These are phyloP conservation scores for Drosophila meridionalis DNA, from an alignment of 2,888 invertebrate species.

Conservation along the genomic window DNA sequence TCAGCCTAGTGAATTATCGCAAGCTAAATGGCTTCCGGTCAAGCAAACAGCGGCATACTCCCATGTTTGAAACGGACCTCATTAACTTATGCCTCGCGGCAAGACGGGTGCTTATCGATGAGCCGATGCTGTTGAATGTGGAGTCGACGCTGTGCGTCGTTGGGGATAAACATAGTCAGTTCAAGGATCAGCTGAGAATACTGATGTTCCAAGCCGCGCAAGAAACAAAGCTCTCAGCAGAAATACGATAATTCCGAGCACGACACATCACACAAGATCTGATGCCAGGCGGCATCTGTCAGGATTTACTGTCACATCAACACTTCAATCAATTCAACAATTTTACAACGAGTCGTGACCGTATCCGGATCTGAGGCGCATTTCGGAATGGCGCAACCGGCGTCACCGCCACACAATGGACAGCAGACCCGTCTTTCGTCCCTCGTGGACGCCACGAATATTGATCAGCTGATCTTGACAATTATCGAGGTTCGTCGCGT, in stretches of 20 bases:
- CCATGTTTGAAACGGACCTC: constrained; percentile 29
- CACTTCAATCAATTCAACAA: background rate
- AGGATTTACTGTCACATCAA: constrained; percentile 13
- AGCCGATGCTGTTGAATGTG: constrained; percentile 42
- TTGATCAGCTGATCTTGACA: constrained; percentile 50
- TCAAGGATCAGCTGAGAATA: constrained; percentile 39
- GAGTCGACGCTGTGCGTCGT: constrained; percentile 37
- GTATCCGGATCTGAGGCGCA: background rate
- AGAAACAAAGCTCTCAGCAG: too few relatives aligned
- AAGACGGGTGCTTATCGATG: constrained; percentile 21
- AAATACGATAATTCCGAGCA: background rate
- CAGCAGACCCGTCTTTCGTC: constrained; percentile 20
- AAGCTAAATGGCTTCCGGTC: constrained; percentile 16
- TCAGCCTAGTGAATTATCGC: background rate
- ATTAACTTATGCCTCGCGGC: constrained; percentile 23
- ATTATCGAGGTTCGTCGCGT: constrained; percentile 52
- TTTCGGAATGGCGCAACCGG: constrained; percentile 5
- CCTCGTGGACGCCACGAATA: constrained; percentile 18
- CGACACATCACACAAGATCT: background rate
- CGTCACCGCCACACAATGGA: background rate
- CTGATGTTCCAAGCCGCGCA: background rate
- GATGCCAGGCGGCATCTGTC: constrained; percentile 35
- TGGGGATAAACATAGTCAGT: constrained; percentile 52
- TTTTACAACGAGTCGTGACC: background rate
- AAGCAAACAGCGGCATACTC: constrained; percentile 15